These are phyloP conservation scores for Drosophila melanocephala DNA, from an alignment of 2,888 invertebrate genomes.

Conservation along the genomic window DNA sequence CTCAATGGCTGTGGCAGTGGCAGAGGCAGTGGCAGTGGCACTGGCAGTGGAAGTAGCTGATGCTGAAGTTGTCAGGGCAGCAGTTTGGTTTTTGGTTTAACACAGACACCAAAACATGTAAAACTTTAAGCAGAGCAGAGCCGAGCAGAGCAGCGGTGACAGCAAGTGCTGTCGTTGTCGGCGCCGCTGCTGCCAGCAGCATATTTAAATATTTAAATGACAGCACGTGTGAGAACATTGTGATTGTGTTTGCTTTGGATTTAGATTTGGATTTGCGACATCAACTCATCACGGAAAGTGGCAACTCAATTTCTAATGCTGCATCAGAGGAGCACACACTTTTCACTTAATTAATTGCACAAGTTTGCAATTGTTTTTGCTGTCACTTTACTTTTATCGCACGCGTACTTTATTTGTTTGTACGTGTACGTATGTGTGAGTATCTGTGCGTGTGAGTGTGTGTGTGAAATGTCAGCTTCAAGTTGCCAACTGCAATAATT, in stretches of 20 bases:
- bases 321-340: conserved; percentile 60
- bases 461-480: conserved; percentile 71
- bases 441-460: conserved; percentile 28
- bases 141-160: conserved; percentile 23
- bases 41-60: neutral
- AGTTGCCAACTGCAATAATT: conserved; percentile 79
- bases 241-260: conserved; percentile 35
- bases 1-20: conserved; percentile 12
- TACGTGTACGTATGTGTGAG: conserved; percentile 16
- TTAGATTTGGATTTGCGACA: conserved; percentile 29
- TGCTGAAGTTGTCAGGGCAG: conserved; percentile 52
- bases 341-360: conserved; percentile 79
- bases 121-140: conserved; percentile 63
- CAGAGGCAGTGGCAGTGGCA: neutral
- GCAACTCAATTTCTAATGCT: conserved; percentile 56
- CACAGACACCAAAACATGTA: conserved; percentile 70
- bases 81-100: conserved; percentile 72
- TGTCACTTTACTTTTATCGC: conserved; percentile 79
- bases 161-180: conserved; percentile 57
- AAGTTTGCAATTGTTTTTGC: conserved; percentile 79
- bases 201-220: conserved; percentile 77
- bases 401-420: conserved; percentile 52
- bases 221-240: conserved; percentile 77
- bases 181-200: conserved; percentile 68
- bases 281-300: conserved; percentile 50